Conservation (phyloP, 2,113 vertebrate genomes). For the Mesoclemmys tuberculata region DNA sequence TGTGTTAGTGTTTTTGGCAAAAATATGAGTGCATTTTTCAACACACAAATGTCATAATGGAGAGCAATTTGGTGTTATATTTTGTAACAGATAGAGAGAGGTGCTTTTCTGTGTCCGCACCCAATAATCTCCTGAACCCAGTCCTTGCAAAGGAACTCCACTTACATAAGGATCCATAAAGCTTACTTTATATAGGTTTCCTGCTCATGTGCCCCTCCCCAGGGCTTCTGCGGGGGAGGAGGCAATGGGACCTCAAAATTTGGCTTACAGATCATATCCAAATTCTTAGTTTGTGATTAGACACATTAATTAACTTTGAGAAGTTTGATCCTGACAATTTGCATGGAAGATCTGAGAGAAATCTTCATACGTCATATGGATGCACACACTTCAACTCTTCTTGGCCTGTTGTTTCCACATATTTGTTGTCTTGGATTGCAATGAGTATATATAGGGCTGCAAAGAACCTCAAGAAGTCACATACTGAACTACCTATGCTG, state of each 20-base stretch:
- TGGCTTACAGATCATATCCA: background rate
- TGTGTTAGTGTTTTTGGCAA: background rate
- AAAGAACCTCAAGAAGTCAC: too few relatives aligned
- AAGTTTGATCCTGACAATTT: background rate
- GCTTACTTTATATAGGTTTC: background rate
- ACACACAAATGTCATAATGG: accelerated
- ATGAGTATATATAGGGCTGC: too few relatives aligned
- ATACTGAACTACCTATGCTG: too few relatives aligned
- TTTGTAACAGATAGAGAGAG: background rate
- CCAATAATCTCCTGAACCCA: background rate
- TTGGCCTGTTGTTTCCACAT: background rate
- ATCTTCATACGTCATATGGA: background rate
- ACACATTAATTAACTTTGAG: too few relatives aligned
- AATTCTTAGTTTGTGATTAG: too few relatives aligned
- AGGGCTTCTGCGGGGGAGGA: background rate
- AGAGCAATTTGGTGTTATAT: accelerated
- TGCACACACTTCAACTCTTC: background rate
- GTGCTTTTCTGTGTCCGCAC: background rate
- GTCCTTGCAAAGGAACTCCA: background rate
- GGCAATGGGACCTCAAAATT: background rate
- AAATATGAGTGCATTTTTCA: background rate
- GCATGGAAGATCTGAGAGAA: background rate
- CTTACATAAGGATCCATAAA: background rate
- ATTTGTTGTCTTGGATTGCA: too few relatives aligned
- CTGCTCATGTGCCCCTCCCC: background rate